Evolutionary conservation across 2,113 vertebrate species (phyloP).

Genomic region (Hippoglossus stenolepis): DNA sequence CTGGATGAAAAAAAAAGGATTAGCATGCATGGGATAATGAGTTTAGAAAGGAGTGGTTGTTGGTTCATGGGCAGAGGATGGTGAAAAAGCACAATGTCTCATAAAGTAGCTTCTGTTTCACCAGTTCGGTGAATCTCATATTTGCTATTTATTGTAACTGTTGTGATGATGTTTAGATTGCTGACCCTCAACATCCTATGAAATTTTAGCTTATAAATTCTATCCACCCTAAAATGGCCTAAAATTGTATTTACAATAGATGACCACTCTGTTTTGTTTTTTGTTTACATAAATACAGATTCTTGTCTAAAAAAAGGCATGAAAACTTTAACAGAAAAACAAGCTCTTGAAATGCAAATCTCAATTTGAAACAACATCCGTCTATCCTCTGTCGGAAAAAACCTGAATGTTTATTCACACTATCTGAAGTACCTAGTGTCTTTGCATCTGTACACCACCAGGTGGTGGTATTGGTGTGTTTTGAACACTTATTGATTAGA

Average conservation of each 20-base stretch:
- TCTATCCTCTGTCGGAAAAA: not conserved
- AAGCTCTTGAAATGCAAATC: no score
- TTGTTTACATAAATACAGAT: not conserved
- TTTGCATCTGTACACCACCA: conserved; percentile 40
- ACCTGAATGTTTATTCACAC: not conserved
- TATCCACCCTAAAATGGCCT: not conserved
- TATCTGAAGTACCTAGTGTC: not conserved
- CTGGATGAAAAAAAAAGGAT: not conserved
- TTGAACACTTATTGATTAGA: not conserved
- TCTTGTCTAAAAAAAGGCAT: not conserved
- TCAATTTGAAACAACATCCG: not conserved
- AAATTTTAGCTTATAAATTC: not conserved
- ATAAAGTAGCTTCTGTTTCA: not conserved
- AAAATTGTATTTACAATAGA: not conserved
- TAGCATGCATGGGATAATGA: not conserved
- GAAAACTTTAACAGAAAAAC: no score
- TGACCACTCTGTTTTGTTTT: not conserved
- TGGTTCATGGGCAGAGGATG: not conserved
- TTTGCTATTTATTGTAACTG: no score
- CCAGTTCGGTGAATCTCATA: no score
- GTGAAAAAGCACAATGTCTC: not conserved
- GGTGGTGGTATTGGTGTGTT: conserved; percentile 41
- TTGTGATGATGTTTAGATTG: no score
- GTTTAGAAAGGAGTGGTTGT: not conserved
- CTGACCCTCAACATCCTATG: no score